phyloP scores from a whole-genome alignment of 2,797 vertebrate species.

The Mycteria americana region DNA sequence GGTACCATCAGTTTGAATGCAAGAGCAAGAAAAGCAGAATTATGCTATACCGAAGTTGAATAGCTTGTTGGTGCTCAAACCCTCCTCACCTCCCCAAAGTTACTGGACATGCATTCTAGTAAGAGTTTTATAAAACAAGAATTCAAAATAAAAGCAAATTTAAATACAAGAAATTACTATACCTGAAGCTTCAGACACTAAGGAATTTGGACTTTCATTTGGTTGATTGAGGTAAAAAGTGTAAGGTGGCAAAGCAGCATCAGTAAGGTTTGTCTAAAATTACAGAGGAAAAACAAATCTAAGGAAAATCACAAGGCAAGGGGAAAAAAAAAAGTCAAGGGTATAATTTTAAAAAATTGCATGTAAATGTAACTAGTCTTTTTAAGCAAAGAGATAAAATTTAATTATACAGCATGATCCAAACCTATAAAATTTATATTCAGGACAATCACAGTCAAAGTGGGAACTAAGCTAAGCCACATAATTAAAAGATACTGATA shows the following conservation, averaged over 20 bases:
- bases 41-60: not conserved
- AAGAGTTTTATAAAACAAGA: not conserved
- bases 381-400: not conserved
- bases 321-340: not conserved
- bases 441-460: not conserved
- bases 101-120: not conserved
- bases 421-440: not conserved
- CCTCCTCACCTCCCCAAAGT: not conserved
- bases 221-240: constrained; percentile 82
- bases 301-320: not conserved
- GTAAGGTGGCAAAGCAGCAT: constrained; percentile 62
- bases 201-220: constrained; percentile 77
- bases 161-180: not conserved
- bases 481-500: not conserved
- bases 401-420: not conserved
- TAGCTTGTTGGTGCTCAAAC: not conserved
- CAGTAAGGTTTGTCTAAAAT: constrained; percentile 75
- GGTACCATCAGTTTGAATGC: not conserved
- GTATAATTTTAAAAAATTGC: not conserved
- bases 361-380: not conserved
- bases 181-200: constrained; percentile 90
- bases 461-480: not conserved
- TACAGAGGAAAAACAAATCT: not conserved
- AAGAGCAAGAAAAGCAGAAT: not conserved
- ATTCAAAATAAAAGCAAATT: not conserved